Conservation (phyloP, 2,113 vertebrate genomes). For the Nesogale talazaci region DNA sequence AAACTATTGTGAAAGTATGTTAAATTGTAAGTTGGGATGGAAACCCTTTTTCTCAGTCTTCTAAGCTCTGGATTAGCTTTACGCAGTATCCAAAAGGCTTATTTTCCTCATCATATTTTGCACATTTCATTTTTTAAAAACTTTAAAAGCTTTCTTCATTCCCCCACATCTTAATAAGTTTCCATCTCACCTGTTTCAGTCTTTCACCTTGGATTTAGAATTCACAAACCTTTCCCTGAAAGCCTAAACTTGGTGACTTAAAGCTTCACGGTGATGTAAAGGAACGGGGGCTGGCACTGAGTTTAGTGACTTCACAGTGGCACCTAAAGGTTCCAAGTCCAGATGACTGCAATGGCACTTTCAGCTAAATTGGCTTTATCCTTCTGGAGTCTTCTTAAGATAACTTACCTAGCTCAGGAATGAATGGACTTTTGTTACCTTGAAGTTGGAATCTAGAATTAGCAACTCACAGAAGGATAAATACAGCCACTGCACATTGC, state of each 20-base stretch:
- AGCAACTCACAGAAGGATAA: constrained; percentile 43
- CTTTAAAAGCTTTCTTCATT: constrained; percentile 3
- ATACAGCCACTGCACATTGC: background rate
- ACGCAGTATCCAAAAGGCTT: background rate
- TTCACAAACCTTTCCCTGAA: constrained; percentile 25
- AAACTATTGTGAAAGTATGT: constrained; percentile 51
- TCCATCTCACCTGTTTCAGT: constrained; percentile 10
- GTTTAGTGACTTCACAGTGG: constrained; percentile 31
- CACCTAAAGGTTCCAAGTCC: no score
- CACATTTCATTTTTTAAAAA: constrained; percentile 53
- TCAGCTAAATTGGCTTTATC: constrained; percentile 21
- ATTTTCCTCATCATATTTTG: constrained; percentile 45
- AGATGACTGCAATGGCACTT: no score
- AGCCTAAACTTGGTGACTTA: constrained; percentile 15
- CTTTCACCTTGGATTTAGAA: constrained; percentile 23
- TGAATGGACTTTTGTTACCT: background rate
- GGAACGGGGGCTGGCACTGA: constrained; percentile 5
- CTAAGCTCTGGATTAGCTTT: background rate
- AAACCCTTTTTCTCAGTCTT: constrained; percentile 47
- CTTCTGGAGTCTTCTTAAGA: constrained; percentile 16
- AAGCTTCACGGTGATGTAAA: constrained; percentile 51
- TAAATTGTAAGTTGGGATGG: constrained; percentile 20
- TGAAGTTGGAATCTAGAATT: constrained; percentile 31
- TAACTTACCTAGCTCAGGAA: background rate
- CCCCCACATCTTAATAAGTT: constrained; percentile 37